A percentile compares a stretch with the other conserved stretches of the same genome.
phyloP scores from a whole-genome alignment of 1,140 invertebrate genomes.

The Vanessa tameamea region DNA sequence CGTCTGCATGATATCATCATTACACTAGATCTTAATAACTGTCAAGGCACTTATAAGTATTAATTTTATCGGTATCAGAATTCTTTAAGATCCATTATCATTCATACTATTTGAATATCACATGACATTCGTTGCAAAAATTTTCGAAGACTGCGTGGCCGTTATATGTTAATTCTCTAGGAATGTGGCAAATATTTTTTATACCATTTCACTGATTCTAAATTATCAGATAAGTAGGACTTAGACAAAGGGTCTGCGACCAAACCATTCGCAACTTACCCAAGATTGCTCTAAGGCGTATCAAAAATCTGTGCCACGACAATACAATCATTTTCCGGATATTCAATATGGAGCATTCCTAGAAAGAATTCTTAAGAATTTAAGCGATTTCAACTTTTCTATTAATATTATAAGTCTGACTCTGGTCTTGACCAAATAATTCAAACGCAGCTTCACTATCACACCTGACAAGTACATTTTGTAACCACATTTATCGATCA shows the following conservation, averaged over 20 bases:
- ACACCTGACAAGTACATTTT: slow-evolving; percentile 44
- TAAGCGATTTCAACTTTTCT: not conserved
- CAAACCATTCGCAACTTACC: too few species aligned
- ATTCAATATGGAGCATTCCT: slow-evolving; percentile 28
- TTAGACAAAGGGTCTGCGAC: not conserved
- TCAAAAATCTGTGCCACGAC: slow-evolving; percentile 7
- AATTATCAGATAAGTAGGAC: not conserved
- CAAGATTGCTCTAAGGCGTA: not conserved
- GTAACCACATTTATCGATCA: slow-evolving; percentile 29
- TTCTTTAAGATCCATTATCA: not conserved
- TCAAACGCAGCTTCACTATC: not conserved
- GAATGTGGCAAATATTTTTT: slow-evolving; percentile 9
- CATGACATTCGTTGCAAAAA: not conserved
- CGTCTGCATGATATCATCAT: slow-evolving; percentile 45
- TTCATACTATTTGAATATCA: not conserved
- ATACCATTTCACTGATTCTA: not conserved
- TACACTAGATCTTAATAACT: slow-evolving; percentile 18
- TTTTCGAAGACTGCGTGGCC: slow-evolving; percentile 43
- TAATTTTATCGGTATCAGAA: slow-evolving; percentile 14
- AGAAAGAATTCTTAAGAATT: slow-evolving; percentile 12
- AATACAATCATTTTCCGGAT: slow-evolving; percentile 12
- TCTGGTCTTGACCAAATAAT: slow-evolving; percentile 24
- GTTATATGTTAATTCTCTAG: slow-evolving; percentile 7
- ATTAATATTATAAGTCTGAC: slow-evolving; percentile 23
- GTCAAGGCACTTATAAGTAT: slow-evolving; percentile 31